Evolutionary conservation across 1,140 invertebrate species (phyloP), one percentile per base, ranked within the genome.

Genomic region (Drosophila bipectinata): DNA sequence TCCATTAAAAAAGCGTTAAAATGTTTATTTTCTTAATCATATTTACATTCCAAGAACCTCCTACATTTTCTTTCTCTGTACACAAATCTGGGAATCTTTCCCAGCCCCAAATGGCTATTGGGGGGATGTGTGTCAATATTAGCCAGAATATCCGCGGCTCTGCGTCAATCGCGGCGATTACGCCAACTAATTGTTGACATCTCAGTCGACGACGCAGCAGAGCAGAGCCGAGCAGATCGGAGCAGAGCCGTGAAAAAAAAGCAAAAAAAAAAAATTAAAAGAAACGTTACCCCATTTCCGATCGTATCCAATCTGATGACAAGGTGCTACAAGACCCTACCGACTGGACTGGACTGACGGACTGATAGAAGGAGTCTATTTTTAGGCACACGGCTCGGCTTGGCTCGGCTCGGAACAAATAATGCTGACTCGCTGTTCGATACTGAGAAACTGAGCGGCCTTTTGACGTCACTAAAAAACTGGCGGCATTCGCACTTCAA

Each of bases 101-200:
- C 48, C 24, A 28, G 66, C 34, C 15, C 21, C 18, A 1, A 18
- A 18, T 18, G 21, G 21, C 21, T 3, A 21, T 21, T 21, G 14
- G 26, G 6, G 28, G 39, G 39, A 68, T 55, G 49, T 68, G 62
- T 47, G 63, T 69, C 51, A 69, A 72, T 72, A 72, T 72, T 72
- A 48, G 28, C 39, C 68, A 58, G 47, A 37, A 45, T 30, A 10
- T 15, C 12, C 4, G 26, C 52, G 24, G 12, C 14, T 34, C 30
- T 66, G 58, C 72, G 72, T 76, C 72, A 76, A 75, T 72, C 18
- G 66, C 18, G 66, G 8, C 39, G 7, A 72, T 58, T 54, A 45
- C 51, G 69, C 54, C 72, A 53, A 53, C 72, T 75, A 75, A 75
- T 75, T 75, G 72, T 75, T 75, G 72, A 75, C 72, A 74, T 64